Base-by-base conservation (phyloP, 2,797 vertebrate species). In the Chanos chanos region DNA sequence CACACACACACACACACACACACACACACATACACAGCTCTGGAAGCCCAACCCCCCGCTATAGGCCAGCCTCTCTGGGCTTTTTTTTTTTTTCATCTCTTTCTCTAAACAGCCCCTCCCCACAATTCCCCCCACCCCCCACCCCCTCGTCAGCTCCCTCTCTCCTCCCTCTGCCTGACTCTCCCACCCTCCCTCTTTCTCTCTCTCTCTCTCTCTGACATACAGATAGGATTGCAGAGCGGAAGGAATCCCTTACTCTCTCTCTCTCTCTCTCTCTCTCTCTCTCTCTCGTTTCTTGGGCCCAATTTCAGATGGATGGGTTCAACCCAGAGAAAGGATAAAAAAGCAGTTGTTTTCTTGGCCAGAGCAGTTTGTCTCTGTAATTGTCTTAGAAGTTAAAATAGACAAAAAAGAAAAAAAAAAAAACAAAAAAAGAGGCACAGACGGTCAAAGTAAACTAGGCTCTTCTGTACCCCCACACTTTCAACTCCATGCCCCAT, bases 221-320 rank as follows among this genome's bases (percentile, higher is more conserved):
- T 81, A 83, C 85, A 87, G 87, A 89, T 87, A 83, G 85, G 82
- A 85, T 80, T 81, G 74, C 81, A 81, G 81, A 83, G 82, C 75
- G 81, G 77, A 84, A 83, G 74, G 73, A 82, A 81, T 70, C 66
- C 72, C 69, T 78, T 77, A 64, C 71, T 78, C 74, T 75, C 50
- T 45, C 44, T 30, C n/a, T 18, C 47, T 47, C 51, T 39, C 13
- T 39, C 36, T 49, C 39, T 61, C 33, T 25, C 33, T 56, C 19
- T 15, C n/a, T 54, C 49, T 41, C n/a, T n/a, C n/a, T n/a, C n/a
- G n/a, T n/a, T n/a, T n/a, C n/a, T n/a, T n/a, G n/a, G n/a, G n/a
- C n/a, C n/a, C n/a, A n/a, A n/a, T n/a, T n/a, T n/a, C n/a, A n/a
- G n/a, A n/a, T n/a, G n/a, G n/a, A n/a, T n/a, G n/a, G n/a, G n/a